Conservation (phyloP, 2,888 invertebrate genomes). For the Muscina levida region DNA sequence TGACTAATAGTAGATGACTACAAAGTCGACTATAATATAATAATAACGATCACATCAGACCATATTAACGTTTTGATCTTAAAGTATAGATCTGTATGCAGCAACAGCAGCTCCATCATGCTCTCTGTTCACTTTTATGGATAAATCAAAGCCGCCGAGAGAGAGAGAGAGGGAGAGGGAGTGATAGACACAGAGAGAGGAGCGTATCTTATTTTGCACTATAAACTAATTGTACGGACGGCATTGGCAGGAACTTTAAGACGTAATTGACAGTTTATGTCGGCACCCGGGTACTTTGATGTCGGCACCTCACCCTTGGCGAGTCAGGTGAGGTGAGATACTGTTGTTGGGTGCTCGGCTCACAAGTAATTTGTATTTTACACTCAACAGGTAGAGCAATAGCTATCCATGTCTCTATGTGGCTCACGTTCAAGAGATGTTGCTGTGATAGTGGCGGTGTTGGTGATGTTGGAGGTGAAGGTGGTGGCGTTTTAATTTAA, state of each 20-base stretch:
- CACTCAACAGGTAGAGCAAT: too few species aligned
- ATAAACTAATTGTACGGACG: slow-evolving; percentile 15
- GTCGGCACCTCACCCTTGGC: slow-evolving; percentile 10
- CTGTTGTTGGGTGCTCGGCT: neutral
- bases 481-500: slow-evolving; percentile 16
- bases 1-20: too few species aligned
- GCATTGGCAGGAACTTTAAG: slow-evolving; percentile 53
- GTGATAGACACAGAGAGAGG: neutral
- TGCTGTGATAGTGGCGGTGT: neutral
- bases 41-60: neutral
- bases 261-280: slow-evolving; percentile 62
- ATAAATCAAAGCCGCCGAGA: too few species aligned
- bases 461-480: too few species aligned
- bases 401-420: too few species aligned
- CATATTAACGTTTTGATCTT: slow-evolving; percentile 57
- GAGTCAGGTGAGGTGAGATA: neutral
- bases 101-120: too few species aligned
- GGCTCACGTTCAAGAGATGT: neutral
- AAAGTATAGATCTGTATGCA: slow-evolving; percentile 49
- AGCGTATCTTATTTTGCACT: slow-evolving; percentile 11
- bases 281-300: slow-evolving; percentile 60
- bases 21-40: neutral
- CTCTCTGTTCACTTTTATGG: too few species aligned
- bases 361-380: slow-evolving; percentile 5
- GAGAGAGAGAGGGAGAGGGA: too few species aligned